These are phyloP conservation scores for Clarias macrocephalus DNA, from an alignment of 2,113 vertebrate genomes.

Conservation along the genomic window DNA sequence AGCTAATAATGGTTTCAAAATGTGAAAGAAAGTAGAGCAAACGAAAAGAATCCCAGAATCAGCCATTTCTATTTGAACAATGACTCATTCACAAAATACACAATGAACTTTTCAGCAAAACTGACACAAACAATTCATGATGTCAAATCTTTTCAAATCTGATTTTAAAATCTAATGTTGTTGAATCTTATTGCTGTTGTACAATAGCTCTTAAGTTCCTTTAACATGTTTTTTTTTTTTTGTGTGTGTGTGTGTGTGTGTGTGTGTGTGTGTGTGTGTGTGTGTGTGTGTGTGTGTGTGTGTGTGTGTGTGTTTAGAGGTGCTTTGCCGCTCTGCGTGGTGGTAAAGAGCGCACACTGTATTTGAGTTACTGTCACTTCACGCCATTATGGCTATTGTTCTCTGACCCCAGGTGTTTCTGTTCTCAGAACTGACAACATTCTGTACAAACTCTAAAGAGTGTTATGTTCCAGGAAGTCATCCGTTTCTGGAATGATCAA, in stretches of 20 bases:
- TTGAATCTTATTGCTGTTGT: no score
- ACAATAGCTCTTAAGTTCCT: no score
- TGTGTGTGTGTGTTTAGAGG: background rate
- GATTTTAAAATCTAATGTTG: no score
- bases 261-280: no score
- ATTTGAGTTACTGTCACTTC: background rate
- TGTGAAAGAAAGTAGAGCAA: no score
- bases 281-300: no score
- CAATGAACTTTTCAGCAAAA: background rate
- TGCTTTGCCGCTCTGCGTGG: background rate
- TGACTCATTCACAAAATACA: background rate
- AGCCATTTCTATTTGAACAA: no score
- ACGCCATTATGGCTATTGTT: background rate
- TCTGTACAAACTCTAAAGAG: background rate
- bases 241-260: no score
- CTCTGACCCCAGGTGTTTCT: background rate
- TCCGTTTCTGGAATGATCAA: background rate
- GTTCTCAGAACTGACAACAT: background rate
- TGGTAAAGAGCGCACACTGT: background rate
- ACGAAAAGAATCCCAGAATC: no score
- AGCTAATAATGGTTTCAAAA: background rate
- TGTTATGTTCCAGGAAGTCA: background rate
- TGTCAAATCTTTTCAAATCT: no score
- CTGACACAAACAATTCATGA: background rate
- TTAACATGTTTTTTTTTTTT: no score